phyloP scores from a whole-genome alignment of 2,113 vertebrate genomes.

The Coracopsis vasa region DNA sequence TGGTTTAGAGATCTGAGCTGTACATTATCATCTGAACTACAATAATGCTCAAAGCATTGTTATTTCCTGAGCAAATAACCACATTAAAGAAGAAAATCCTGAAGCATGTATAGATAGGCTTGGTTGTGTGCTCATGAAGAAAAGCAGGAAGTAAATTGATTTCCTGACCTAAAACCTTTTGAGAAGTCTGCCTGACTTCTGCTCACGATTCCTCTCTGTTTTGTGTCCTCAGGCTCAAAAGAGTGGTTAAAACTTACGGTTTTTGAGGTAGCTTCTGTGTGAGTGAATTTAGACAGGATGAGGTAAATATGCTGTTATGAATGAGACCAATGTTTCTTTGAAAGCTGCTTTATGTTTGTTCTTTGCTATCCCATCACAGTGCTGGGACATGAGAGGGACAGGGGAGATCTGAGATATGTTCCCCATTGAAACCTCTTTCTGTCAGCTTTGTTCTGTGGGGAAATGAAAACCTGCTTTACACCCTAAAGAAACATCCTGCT shows the following conservation, averaged over 20 bases:
- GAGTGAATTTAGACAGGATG: background rate
- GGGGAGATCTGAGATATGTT: background rate
- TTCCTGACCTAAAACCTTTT: constrained; percentile 41
- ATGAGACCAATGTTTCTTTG: background rate
- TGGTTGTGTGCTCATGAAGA: background rate
- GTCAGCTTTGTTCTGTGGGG: background rate
- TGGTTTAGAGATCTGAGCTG: constrained; percentile 31
- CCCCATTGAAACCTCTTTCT: background rate
- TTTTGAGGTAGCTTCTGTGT: background rate
- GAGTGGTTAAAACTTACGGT: background rate
- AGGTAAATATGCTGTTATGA: background rate
- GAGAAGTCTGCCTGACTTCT: background rate
- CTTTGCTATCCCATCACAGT: background rate
- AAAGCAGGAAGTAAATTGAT: constrained; percentile 19
- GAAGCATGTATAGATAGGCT: background rate
- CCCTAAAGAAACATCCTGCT: background rate
- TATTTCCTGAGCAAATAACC: constrained; percentile 6
- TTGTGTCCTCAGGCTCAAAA: background rate
- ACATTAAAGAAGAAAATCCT: constrained; percentile 26
- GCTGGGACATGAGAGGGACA: background rate
- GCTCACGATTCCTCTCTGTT: background rate
- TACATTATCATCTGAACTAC: background rate
- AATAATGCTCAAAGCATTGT: constrained; percentile 6
- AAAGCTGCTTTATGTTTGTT: background rate
- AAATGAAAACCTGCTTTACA: background rate